These are phyloP conservation scores for Colaptes auratus DNA, from an alignment of 2,113 vertebrate genomes.

Conservation along the genomic window DNA sequence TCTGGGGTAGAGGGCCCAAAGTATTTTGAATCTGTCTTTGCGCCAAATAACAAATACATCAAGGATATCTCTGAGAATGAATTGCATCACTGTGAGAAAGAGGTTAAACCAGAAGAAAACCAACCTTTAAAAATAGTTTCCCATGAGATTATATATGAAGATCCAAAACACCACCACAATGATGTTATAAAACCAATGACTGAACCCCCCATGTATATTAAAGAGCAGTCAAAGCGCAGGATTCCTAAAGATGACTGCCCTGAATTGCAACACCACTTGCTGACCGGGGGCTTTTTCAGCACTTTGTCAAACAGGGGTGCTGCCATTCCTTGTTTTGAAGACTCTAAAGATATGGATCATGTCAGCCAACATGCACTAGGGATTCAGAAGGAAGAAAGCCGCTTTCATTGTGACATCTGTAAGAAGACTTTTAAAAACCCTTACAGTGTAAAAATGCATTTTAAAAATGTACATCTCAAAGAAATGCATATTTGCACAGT, in stretches of 20 bases:
- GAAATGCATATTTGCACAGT: slow-evolving; percentile 92
- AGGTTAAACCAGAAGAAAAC: slow-evolving; percentile 67
- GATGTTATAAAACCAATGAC: slow-evolving; percentile 50
- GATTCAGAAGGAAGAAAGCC: slow-evolving; percentile 77
- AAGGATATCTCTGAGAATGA: slow-evolving; percentile 69
- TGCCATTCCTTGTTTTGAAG: slow-evolving; percentile 74
- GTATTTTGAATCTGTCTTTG: slow-evolving; percentile 55
- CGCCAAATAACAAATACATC: slow-evolving; percentile 48
- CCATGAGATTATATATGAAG: slow-evolving; percentile 56
- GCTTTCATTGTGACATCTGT: slow-evolving; percentile 91
- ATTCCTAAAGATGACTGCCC: slow-evolving; percentile 74
- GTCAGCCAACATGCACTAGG: slow-evolving; percentile 63
- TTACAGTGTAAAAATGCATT: slow-evolving; percentile 93
- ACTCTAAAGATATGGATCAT: slow-evolving; percentile 73
- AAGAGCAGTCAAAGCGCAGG: slow-evolving; percentile 71
- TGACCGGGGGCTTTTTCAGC: slow-evolving; percentile 74
- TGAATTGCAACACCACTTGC: slow-evolving; percentile 78
- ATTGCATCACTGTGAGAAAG: slow-evolving; percentile 51
- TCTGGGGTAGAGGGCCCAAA: slow-evolving; percentile 65
- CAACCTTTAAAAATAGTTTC: slow-evolving; percentile 57
- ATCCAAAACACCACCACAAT: slow-evolving; percentile 65
- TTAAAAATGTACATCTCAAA: slow-evolving; percentile 91
- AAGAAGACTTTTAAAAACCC: slow-evolving; percentile 94
- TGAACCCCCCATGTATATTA: slow-evolving; percentile 66
- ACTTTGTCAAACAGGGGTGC: slow-evolving; percentile 69